Evolutionary conservation across 2,113 vertebrate genomes (phyloP).

Genomic region (Oreotragus oreotragus): DNA sequence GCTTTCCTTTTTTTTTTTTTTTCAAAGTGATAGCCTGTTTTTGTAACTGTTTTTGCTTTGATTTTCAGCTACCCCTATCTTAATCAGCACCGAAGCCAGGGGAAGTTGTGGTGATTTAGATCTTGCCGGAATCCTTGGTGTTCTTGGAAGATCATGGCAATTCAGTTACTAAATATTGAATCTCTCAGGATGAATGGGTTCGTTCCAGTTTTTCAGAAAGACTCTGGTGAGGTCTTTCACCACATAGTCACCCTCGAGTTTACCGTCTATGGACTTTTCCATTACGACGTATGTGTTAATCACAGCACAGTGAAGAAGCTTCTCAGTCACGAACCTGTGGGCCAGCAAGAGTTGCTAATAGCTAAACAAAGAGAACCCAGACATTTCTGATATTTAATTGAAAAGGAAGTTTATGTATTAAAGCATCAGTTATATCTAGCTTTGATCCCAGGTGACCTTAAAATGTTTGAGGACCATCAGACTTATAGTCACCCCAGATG

Average conservation of each 20-base stretch:
- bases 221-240: not conserved
- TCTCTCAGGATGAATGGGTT: not conserved
- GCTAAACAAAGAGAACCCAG: not conserved
- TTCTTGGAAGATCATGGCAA: not conserved
- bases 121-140: not conserved
- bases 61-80: not conserved
- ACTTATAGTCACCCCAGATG: not conserved
- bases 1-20: not conserved
- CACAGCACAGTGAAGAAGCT: not conserved
- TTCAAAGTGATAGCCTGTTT: not conserved
- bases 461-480: not conserved
- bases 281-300: not conserved
- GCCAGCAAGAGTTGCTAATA: not conserved
- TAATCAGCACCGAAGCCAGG: not conserved
- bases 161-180: not conserved
- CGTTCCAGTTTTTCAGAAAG: not conserved
- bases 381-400: not conserved
- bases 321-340: not conserved
- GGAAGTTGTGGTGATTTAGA: not conserved
- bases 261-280: not conserved
- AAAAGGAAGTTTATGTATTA: not conserved
- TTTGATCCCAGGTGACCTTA: not conserved
- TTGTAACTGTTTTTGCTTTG: not conserved
- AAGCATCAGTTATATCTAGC: not conserved
- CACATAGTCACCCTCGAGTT: not conserved